Percentiles rank a stretch among this genome's conserved stretches.
These are phyloP conservation scores for Neolamprologus modestus DNA, from an alignment of 2,113 vertebrate species.

Conservation along the genomic window DNA sequence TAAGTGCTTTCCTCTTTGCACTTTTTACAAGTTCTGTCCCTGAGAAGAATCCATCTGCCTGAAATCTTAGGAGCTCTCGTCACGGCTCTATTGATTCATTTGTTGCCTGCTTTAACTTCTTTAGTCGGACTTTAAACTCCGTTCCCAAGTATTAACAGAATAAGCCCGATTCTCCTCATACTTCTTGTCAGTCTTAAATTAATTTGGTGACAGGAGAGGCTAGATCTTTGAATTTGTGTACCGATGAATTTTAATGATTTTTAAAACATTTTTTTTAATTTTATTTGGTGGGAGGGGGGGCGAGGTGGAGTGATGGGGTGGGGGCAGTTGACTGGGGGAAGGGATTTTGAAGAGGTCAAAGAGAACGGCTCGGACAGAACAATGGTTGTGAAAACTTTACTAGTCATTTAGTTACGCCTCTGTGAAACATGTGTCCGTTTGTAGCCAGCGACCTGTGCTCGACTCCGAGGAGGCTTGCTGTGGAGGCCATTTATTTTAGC, in stretches of 20 bases:
- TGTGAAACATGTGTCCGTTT: background rate
- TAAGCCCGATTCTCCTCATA: rapidly evolving
- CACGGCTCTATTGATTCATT: background rate
- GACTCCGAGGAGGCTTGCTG: background rate
- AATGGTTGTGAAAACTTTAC: slow-evolving; percentile 34
- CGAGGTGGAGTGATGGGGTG: slow-evolving; percentile 45
- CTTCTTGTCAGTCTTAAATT: slow-evolving; percentile 1
- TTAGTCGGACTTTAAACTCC: background rate
- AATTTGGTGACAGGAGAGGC: slow-evolving; percentile 67
- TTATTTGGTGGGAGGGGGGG: background rate
- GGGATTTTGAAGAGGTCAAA: slow-evolving; percentile 34
- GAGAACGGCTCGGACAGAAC: slow-evolving; percentile 9
- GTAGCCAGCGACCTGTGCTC: background rate
- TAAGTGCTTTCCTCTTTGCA: slow-evolving; percentile 52
- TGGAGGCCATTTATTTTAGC: background rate
- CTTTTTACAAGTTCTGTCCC: slow-evolving; percentile 10
- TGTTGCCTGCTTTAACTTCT: background rate
- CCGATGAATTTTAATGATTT: slow-evolving; percentile 24
- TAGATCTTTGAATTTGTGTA: slow-evolving; percentile 77
- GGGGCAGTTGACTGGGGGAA: slow-evolving; percentile 31
- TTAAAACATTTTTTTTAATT: background rate
- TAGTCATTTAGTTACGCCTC: background rate
- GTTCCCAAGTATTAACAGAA: background rate
- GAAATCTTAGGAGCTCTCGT: background rate
- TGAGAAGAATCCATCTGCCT: background rate